phyloP scores from a whole-genome alignment of 2,888 invertebrate species.

The Euspilapteryx auroguttella region DNA sequence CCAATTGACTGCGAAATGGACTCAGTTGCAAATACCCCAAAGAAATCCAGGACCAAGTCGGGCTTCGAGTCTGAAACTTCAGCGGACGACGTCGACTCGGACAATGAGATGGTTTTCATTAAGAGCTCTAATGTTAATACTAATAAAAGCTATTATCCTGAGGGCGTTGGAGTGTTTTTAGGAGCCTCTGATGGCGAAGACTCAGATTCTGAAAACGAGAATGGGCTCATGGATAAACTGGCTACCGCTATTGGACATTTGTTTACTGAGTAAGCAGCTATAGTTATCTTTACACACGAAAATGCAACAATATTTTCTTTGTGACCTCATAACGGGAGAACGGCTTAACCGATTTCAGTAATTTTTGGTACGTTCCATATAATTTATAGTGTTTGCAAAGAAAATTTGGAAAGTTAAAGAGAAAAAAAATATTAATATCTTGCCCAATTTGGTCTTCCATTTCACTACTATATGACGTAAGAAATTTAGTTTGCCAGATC shows the following conservation, averaged over 20 bases:
- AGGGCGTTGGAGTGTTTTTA: constrained; percentile 36
- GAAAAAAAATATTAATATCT: no score
- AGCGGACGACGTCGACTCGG: constrained; percentile 62
- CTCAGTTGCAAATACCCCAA: no score
- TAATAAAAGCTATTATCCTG: constrained; percentile 18
- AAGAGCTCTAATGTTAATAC: constrained; percentile 33
- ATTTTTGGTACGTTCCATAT: no score
- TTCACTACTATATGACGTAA: no score
- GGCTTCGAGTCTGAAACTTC: constrained; percentile 59
- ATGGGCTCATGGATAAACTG: constrained; percentile 68
- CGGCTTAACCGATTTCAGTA: no score
- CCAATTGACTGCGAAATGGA: no score
- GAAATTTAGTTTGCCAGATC: no score
- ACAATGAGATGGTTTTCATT: constrained; percentile 64
- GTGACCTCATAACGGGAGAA: no score
- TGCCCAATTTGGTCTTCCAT: no score
- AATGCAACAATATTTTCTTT: no score
- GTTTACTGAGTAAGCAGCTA: constrained; percentile 71
- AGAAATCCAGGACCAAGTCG: constrained; percentile 26
- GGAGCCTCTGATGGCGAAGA: constrained; percentile 62
- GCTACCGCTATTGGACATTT: constrained; percentile 74
- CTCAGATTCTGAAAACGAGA: constrained; percentile 76
- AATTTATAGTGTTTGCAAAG: no score
- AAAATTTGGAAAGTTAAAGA: no score
- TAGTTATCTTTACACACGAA: background rate